Conservation (phyloP, 2,888 invertebrate species). For the Nomada hirtipes region DNA sequence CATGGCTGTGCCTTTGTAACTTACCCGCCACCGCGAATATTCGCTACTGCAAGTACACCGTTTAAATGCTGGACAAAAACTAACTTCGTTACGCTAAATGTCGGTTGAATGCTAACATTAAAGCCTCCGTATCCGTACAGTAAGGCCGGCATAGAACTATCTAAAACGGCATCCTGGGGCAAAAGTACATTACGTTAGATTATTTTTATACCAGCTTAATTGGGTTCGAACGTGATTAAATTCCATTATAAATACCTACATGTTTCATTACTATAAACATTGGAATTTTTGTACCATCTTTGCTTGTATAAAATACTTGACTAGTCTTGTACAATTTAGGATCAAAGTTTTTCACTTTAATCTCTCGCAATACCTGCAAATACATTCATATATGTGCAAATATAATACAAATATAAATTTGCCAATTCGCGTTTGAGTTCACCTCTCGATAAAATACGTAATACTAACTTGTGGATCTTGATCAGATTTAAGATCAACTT, state of each 20-base stretch:
- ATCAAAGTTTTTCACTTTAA: conserved; percentile 93
- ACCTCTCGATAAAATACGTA: conserved; percentile 10
- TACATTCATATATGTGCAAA: conserved; percentile 36
- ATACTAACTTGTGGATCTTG: conserved; percentile 81
- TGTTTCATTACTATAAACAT: conserved; percentile 97
- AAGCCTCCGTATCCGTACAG: conserved; percentile 99
- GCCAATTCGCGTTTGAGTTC: background rate
- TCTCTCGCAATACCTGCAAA: conserved; percentile 91
- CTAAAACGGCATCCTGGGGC: conserved; percentile 87
- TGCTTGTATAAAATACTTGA: conserved; percentile 96
- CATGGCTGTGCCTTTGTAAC: conserved; percentile 64
- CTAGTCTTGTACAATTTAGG: conserved; percentile 91
- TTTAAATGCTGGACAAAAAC: conserved; percentile 95
- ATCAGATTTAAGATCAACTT: conserved; percentile 91
- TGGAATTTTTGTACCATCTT: conserved; percentile 96
- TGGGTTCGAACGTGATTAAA: background rate
- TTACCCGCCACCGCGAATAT: conserved; percentile 98
- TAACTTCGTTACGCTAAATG: conserved; percentile 94
- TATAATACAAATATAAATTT: background rate
- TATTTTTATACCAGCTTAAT: too few relatives aligned
- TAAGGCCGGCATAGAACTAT: conserved; percentile 92
- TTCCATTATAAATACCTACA: conserved; percentile 83
- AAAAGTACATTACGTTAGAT: conserved; percentile 2
- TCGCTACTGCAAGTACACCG: conserved; percentile 96
- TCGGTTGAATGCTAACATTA: conserved; percentile 95